These are phyloP conservation scores for Dynastes tityus DNA, from an alignment of 2,888 invertebrate genomes.

Conservation along the genomic window DNA sequence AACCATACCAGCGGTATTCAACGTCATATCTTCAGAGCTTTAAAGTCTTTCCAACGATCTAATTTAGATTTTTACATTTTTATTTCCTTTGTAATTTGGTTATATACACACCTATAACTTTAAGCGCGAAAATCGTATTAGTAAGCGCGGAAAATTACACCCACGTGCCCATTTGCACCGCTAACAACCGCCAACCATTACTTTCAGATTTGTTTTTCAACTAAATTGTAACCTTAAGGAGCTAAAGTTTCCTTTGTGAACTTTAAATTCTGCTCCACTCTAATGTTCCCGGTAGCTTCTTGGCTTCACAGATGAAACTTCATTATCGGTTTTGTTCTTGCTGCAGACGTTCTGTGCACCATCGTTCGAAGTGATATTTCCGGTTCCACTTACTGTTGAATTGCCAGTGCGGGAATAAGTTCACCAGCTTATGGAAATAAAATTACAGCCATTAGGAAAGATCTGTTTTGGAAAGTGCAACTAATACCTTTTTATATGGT, in stretches of 20 bases:
- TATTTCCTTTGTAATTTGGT: background rate
- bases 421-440: background rate
- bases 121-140: background rate
- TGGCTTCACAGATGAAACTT: background rate
- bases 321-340: background rate
- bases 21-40: no score
- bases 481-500: no score
- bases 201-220: background rate
- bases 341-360: background rate
- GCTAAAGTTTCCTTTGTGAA: constrained; percentile 2
- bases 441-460: background rate
- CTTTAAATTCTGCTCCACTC: constrained; percentile 6
- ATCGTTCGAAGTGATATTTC: background rate
- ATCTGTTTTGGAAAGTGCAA: no score
- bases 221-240: background rate
- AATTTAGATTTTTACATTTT: no score
- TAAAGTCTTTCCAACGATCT: no score
- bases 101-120: background rate
- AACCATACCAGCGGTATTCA: no score
- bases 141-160: background rate
- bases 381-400: background rate
- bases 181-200: constrained; percentile 15
- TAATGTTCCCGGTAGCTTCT: background rate
- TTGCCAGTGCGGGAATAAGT: background rate
- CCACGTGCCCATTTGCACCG: background rate